Base-by-base conservation (phyloP, 2,888 invertebrate genomes). In the Scaptomyza flava region DNA sequence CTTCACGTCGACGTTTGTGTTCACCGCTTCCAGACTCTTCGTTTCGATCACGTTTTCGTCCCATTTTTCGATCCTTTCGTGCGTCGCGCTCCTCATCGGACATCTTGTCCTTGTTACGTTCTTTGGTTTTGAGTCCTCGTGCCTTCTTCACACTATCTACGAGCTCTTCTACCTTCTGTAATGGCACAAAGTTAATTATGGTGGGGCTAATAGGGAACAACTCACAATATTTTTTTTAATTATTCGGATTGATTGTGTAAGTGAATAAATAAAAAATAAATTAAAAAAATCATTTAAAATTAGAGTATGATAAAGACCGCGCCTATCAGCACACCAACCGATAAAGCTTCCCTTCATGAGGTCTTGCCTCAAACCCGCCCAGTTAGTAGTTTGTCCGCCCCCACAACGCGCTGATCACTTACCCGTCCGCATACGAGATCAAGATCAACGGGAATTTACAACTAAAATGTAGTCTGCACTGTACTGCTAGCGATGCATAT, bases 1-100 rank as follows among this genome's bases (percentile, higher is more conserved):
- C 96, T 77, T 96, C 96, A 79, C 96, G 95, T 59, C 96, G 93
- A 74, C 96, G 93, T 90, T 96, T 96, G 89, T 96, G 95, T 90
- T 96, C 96, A 47, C 94, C 92, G 36, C 93, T 89, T 31, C 93
- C 90, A 0, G 94, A 93, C 89, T 96, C 96, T 64, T 96, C 96
- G 20, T 94, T 92, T 82, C 96, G 94, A 90, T 96, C 96, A 93
- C 96, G 93, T 91, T 96, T 96, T 30, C 96, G 93, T 58, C 95
- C 96, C 89, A 96, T 93, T 93, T 96, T 96, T 89, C 96, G 94
- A 92, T 96, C 96, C 92, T 96, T 96, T 77, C 96, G 94, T 11
- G 94, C 92, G 91, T 96, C 96, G 89, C 96, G 95, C 87, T 96
- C 96, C 90, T 96, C 96, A 70, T 96, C 96, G 54, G 94, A 95